Evolutionary conservation across 2,888 invertebrate genomes (phyloP), one percentile per base, ranked within the genome.

Genomic region (Lingula anatina): DNA sequence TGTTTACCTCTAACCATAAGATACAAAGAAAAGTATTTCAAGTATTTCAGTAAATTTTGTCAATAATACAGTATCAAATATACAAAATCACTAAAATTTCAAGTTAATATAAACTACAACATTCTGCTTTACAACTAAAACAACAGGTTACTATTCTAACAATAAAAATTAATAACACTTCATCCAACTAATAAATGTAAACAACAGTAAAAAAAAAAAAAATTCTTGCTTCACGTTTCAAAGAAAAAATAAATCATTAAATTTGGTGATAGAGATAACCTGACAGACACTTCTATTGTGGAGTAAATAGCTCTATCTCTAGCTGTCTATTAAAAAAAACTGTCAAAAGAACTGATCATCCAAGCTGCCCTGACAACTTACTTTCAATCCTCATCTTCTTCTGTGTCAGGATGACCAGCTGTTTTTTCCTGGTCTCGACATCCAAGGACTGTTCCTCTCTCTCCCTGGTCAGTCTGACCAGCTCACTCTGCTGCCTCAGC

Each of bases 321-420:
- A 9, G 9, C 9, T 15, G 9, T 31, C 15, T 21, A 44, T n/a
- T n/a, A n/a, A 18, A 18, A 27, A 9, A 27, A 15, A n/a, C 26
- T 7, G n/a, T 27, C 5, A 7, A 39, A n/a, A 39, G 20, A 9
- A 15, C 12, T 47, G n/a, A 46, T 46, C 15, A 24, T n/a, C 12
- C n/a, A 25, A n/a, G 20, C 39, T n/a, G 7, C 7, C 20, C 9
- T 9, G 31, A 12, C 31, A 31, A 41, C 48, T 56, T 53, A 76
- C 76, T 66, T 57, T 77, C 76, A 43, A 73, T 75, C 41, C 77
- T 65, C 27, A 76, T 67, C 51, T 76, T 76, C 58, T 75, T 76
- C 64, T 76, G 74, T 3, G 68, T 63, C 35, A 76, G 63, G 44
- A 77, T 75, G 50, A 73, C 75, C 18, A 75, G 60, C 43, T 76